A percentile compares a stretch with the other conserved stretches of the same genome.
Conservation (phyloP, 2,797 vertebrate genomes). For the Dromococcyx pavoninus region DNA sequence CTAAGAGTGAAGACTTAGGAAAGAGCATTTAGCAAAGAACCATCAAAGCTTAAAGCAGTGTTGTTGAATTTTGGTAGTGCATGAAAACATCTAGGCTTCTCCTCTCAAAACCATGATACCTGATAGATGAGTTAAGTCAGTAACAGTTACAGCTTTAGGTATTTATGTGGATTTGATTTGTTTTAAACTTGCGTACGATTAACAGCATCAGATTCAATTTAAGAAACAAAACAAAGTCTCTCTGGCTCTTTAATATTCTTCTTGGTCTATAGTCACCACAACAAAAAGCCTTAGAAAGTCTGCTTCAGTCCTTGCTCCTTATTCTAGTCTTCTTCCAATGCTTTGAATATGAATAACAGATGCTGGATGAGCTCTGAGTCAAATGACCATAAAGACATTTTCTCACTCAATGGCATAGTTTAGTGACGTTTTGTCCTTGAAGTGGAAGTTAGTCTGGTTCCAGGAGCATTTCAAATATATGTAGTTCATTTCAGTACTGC, state of each 20-base stretch:
- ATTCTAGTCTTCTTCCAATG: neutral
- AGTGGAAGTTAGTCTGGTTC: neutral
- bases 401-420: neutral
- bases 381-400: neutral
- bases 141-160: neutral
- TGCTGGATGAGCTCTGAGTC: neutral
- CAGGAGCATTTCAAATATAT: neutral
- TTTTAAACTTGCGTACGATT: neutral
- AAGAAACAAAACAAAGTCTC: neutral
- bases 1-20: neutral
- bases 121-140: neutral
- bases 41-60: neutral
- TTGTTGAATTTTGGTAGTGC: neutral
- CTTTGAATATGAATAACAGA: neutral
- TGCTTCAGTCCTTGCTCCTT: neutral
- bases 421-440: neutral
- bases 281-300: neutral
- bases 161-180: neutral
- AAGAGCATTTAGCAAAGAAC: neutral
- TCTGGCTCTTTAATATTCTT: neutral
- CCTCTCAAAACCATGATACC: neutral
- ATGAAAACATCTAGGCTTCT: neutral
- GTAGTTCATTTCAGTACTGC: neutral
- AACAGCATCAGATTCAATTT: neutral
- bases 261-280: neutral